Base-by-base conservation (phyloP, 23 tunicate species). In the Diplosoma virens region DNA sequence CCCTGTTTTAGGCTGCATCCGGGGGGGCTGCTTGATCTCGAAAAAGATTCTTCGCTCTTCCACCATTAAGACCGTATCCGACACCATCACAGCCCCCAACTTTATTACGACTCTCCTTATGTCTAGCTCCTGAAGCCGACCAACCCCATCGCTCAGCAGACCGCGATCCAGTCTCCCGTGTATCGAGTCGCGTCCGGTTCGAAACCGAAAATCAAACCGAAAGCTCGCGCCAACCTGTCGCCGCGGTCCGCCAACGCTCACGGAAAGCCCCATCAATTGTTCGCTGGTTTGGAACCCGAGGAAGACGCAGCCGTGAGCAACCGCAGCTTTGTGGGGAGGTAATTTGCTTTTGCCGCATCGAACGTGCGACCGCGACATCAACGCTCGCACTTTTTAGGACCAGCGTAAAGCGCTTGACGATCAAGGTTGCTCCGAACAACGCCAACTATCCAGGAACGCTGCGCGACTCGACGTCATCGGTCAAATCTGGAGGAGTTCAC, bases 141-240 rank as follows among this genome's bases (percentile, higher is more conserved):
- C 63, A 90, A 90, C 58, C 97, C 97, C 21, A 79, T 74, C 5
- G 97, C 97, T 0, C 86, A 84, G 58, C 86, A 90, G 68, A 90
- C 97, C 31, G 90, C 74, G 20, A 33, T 84, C 1, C 95, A 88
- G 73, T 84, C 90, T 17, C 97, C 97, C 1, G 16, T 90, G 18
- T 90, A 90, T 72, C 55, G 84, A 37, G 84, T 84, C 11, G 56
- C 83, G 0, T 77, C 97, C 1, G 90, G 82, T 1, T 79, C 81
- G 0, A 59, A 71, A 9, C 11, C 79, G 0, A 76, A 75, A 58
- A 84, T 84, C 7, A 76, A 76, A 32, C 90, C 86, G 32, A 90
- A 90, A 75, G 96, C 81, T 22, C 75, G 76, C 2, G 41, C 47
- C 37, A 65, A 45, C 25, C 58, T 55, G 7, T 58, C 81, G 31